These are phyloP conservation scores for Discoglossus pictus DNA, from an alignment of 2,797 vertebrate genomes.

Conservation along the genomic window DNA sequence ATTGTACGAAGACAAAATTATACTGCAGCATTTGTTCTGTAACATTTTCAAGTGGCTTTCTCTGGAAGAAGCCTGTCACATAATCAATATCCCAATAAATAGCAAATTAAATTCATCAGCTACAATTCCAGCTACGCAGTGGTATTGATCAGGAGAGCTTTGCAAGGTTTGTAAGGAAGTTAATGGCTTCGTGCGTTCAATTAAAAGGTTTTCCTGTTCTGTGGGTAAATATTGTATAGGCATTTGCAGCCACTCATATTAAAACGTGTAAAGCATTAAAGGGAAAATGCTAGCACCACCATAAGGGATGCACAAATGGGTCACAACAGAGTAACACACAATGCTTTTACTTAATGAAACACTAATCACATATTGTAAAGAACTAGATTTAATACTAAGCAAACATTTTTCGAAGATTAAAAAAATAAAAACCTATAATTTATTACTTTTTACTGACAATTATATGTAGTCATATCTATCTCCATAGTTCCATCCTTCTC, in stretches of 20 bases:
- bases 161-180: constrained; percentile 49
- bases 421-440: no score
- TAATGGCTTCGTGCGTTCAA: constrained; percentile 54
- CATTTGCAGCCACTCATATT: constrained; percentile 2
- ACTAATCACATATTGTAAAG: no score
- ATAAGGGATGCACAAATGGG: no score
- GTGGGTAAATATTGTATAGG: constrained; percentile 43
- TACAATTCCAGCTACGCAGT: constrained; percentile 37
- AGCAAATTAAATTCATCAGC: constrained; percentile 56
- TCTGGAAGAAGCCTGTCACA: constrained; percentile 45
- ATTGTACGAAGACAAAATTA: background rate
- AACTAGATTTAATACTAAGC: no score
- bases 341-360: no score
- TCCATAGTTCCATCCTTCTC: no score
- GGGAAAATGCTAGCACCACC: no score
- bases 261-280: no score
- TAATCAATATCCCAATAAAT: constrained; percentile 56
- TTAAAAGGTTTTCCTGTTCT: constrained; percentile 45
- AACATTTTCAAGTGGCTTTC: constrained; percentile 33
- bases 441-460: no score
- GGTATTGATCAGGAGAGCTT: constrained; percentile 26
- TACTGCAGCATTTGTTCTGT: constrained; percentile 3
- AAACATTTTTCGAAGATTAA: no score
- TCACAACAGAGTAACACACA: no score
- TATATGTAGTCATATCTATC: no score